Percentiles rank a stretch among this genome's conserved stretches.
Evolutionary conservation across 2,797 vertebrate species (phyloP).

Genomic region (Sebastes glaucus): DNA sequence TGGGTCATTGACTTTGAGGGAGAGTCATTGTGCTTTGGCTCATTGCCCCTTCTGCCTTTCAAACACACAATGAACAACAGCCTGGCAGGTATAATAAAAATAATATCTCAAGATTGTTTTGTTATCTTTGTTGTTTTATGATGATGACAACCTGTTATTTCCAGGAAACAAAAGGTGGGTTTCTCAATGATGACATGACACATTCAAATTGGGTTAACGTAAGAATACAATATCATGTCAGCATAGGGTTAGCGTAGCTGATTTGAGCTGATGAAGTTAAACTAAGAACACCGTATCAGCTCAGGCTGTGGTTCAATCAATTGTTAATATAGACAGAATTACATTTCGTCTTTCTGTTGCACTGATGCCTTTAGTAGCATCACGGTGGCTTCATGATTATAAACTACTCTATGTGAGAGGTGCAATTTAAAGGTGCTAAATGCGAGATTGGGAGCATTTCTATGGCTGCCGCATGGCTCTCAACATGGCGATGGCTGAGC

Average conservation of each 20-base stretch:
- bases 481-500: no score
- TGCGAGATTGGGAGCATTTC: no score
- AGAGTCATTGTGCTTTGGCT: constrained; percentile 1
- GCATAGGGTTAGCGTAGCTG: neutral
- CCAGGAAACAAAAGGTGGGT: neutral
- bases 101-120: neutral
- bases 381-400: neutral
- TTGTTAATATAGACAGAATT: neutral
- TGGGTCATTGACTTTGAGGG: constrained; percentile 9
- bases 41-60: neutral
- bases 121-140: neutral
- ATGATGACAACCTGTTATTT: neutral
- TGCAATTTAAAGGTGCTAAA: neutral
- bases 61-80: neutral
- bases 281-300: neutral
- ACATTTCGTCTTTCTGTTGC: neutral
- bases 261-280: neutral
- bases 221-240: neutral
- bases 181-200: neutral
- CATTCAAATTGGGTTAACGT: neutral
- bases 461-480: rapidly evolving
- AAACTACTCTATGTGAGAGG: neutral
- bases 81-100: neutral
- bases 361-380: neutral
- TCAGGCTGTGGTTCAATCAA: neutral